These are phyloP conservation scores for Buphagus erythrorhynchus DNA, from an alignment of 2,797 vertebrate species.

Conservation along the genomic window DNA sequence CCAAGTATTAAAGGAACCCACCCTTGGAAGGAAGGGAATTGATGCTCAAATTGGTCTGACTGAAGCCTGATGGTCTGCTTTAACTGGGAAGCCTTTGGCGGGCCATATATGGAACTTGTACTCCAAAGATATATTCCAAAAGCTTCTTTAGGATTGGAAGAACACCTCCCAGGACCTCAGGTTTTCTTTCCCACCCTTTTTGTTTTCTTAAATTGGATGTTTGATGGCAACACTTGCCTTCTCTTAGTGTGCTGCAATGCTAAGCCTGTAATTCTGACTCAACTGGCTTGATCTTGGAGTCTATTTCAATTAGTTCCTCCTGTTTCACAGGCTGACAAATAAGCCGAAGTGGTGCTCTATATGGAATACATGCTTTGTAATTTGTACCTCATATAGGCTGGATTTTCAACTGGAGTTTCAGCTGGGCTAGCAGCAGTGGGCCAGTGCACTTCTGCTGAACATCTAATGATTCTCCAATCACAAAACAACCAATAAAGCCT, in stretches of 20 bases:
- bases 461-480: background rate
- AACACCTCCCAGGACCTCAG: background rate
- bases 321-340: background rate
- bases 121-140: background rate
- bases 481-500: background rate
- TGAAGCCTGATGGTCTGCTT: background rate
- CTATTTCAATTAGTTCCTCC: background rate
- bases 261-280: background rate
- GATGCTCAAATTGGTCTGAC: background rate
- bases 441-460: background rate
- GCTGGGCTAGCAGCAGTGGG: background rate
- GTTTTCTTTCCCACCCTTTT: fast-evolving
- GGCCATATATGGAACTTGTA: background rate
- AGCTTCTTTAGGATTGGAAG: background rate
- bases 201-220: background rate
- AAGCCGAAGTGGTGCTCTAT: background rate
- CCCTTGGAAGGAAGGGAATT: background rate
- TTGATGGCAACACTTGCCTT: background rate
- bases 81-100: background rate
- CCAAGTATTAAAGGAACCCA: background rate
- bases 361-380: background rate
- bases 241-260: background rate
- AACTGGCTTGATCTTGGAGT: background rate
- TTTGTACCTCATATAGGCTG: background rate
- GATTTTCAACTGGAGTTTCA: background rate